Base-by-base conservation (phyloP, 2,113 vertebrate species). In the Pristiophorus japonicus region DNA sequence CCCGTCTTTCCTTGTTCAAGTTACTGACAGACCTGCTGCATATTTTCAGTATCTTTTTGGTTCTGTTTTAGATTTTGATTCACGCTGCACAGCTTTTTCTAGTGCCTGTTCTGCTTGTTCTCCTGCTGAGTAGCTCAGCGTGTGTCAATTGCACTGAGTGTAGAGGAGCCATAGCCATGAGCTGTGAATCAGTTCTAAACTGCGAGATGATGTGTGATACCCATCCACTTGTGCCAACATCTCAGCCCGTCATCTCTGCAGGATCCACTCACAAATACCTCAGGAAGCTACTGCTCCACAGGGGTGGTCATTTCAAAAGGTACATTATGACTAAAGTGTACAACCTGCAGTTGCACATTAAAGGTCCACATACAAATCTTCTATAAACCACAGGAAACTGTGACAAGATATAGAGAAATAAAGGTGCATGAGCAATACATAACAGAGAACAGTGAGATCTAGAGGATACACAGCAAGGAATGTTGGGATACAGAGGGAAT, bases 21-120 rank as follows among this genome's bases (percentile, higher is more conserved):
- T 92, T 92, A 63, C 88, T 42, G n/a, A 65, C 88, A 92, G 88
- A 38, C n/a, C 1, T 10, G 1, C 18, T 38, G 88, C 38, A 65
- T 62, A 63, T 62, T 92, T 92, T 63, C 88, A 92, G 34, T 22
- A 92, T 42, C 34, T 38, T 92, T 92, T 59, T 62, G 6, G 88
- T 92, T n/a, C 27, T 62, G 6, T 63, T 92, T 91, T 91, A n/a
- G 88, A 91, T 63, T 91, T 92, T 92, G 88, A 92, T 92, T 92
- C 88, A 92, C 59, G 63, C n/a, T 92, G 88, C 88, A 92, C 88
- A 38, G 59, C n/a, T 92, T 34, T 92, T 92, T 22, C 88, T 65
- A 38, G n/a, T 38, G 59, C 6, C 88, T 92, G 88, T 63, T 65
- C 88, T 65, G n/a, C 88, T 63, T 92, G 88, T 92, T 92, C 34